Percentiles rank a stretch among this genome's conserved stretches.
phyloP scores from a whole-genome alignment of 1,140 invertebrate genomes.

The Ctenoplectra terminalis region DNA sequence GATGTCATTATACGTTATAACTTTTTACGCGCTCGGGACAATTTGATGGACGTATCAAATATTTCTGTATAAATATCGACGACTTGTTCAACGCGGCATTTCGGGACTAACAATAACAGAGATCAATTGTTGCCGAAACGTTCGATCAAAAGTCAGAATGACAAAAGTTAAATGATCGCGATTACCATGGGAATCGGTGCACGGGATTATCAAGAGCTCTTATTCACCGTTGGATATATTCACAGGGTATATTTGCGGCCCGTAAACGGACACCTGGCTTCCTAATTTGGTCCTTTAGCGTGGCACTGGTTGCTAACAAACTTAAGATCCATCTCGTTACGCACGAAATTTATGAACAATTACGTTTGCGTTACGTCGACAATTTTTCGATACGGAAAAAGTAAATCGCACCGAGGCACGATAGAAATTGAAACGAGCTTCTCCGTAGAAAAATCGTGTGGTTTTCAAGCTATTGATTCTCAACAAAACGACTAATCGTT shows the following conservation, averaged over 20 bases:
- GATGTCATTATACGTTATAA: no score
- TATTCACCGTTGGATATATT: background rate
- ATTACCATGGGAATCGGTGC: background rate
- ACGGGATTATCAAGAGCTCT: slow-evolving; percentile 5
- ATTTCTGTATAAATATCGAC: background rate
- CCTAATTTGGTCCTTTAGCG: background rate
- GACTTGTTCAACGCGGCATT: no score
- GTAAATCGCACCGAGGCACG: background rate
- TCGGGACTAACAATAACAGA: no score
- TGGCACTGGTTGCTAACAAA: background rate
- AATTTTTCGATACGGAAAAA: background rate
- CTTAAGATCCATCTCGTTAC: slow-evolving; percentile 21
- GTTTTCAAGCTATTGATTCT: background rate
- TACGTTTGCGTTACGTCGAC: background rate
- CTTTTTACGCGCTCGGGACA: no score
- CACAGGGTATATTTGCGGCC: background rate
- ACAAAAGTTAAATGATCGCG: slow-evolving; percentile 19
- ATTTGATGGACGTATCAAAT: background rate
- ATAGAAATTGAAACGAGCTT: background rate
- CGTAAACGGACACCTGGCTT: slow-evolving; percentile 23
- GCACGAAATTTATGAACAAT: slow-evolving; percentile 18
- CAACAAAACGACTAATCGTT: background rate
- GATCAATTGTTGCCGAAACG: background rate
- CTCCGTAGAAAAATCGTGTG: background rate
- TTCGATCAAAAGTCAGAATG: background rate